Evolutionary conservation across 2,113 vertebrate genomes (phyloP), one percentile per base, ranked within the genome.

Genomic region (Microcebus jonahi): DNA sequence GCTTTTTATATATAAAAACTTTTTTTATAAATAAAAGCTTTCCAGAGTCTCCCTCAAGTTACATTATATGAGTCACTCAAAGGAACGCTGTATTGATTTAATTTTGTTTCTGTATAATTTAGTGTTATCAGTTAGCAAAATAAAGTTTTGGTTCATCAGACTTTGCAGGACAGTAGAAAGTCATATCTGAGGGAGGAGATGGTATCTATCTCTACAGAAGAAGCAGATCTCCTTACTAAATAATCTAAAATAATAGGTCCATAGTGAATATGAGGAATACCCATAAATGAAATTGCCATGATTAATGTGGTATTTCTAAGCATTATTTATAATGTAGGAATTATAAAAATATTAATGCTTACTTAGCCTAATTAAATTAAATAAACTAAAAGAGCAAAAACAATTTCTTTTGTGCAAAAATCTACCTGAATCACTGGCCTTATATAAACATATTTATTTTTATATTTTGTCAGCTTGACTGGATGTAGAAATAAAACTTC

Each of bases 321-420:
- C 36, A 83, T 34, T 88, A 57, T 92, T 97, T 95, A 76, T 53
- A 84, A 90, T 95, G 27, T 18, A 88, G 8, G 55, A 36, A 90
- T 92, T 94, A 86, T 95, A 98, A 98, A 96, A 93, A 92, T 93
- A 95, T 83, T 88, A 95, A 83, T 97, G 21, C 5, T 63, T 94
- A 13, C 90, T 98, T 96, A 61, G 63, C 14, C 95, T 57, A 79
- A 48, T 93, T 94, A 90, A 97, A 91, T 65, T 36, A 31, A 2
- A 17, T 90, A 27, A 95, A 71, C 17, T 92, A 96, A 97, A 94
- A 93, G n/a, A 39, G 61, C 2, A 93, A 93, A 94, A 4, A 1
- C 79, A 94, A 96, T 81, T n/a, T 39, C 13, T 27, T 10, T 55
- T 8, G 6, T 96, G 14, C 55, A 95, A 97, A 95, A 77, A 6